These are phyloP conservation scores for Cryptus armator DNA, from an alignment of 2,888 invertebrate species.

Conservation along the genomic window DNA sequence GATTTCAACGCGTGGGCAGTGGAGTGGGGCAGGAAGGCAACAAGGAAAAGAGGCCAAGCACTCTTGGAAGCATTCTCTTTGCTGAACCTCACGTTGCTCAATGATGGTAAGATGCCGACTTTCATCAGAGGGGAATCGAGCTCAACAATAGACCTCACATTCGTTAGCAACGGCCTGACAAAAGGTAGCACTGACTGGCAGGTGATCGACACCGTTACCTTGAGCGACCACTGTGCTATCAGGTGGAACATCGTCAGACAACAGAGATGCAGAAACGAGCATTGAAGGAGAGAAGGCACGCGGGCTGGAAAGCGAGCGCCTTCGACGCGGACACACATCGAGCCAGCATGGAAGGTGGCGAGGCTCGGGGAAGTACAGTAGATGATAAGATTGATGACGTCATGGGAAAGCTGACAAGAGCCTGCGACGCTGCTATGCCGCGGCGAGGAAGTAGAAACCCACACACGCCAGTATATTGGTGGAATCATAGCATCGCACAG, in stretches of 20 bases:
- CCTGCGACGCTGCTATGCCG: constrained; percentile 63
- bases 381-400: constrained; percentile 38
- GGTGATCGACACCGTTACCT: not conserved
- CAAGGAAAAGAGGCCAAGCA: constrained; percentile 60
- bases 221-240: not conserved
- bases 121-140: constrained; percentile 47
- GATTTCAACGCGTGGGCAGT: constrained; percentile 27
- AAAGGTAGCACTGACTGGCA: not conserved
- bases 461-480: constrained; percentile 59
- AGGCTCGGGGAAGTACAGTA: no score
- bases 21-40: constrained; percentile 69
- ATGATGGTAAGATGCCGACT: constrained; percentile 62
- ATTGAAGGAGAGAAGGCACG: not conserved
- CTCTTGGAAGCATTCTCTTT: constrained; percentile 56
- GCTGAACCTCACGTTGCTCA: constrained; percentile 56
- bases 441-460: constrained; percentile 43
- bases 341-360: not conserved
- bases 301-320: constrained; percentile 46
- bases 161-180: constrained; percentile 30
- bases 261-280: not conserved
- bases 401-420: constrained; percentile 43
- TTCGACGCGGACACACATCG: constrained; percentile 25
- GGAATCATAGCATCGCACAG: constrained; percentile 48
- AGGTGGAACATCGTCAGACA: not conserved
- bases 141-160: constrained; percentile 61